Conservation (phyloP, 2,888 invertebrate species). For the Pollenia labialis region DNA sequence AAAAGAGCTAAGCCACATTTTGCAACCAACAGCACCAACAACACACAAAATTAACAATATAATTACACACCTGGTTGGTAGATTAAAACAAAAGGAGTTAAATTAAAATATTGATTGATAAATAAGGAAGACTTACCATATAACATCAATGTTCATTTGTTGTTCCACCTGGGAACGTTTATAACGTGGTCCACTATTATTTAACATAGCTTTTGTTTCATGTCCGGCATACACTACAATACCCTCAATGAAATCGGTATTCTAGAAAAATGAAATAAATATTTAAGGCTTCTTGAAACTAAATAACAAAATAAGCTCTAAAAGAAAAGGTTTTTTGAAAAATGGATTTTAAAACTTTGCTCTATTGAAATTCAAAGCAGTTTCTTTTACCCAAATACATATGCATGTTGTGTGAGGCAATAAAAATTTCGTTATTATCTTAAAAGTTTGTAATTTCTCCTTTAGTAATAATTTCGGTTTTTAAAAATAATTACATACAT, state of each 20-base stretch:
- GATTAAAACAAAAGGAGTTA: background rate
- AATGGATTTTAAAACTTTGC: too few relatives aligned
- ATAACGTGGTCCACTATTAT: slow-evolving; percentile 97
- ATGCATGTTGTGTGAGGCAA: too few relatives aligned
- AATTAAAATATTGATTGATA: background rate
- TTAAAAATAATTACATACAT: too few relatives aligned
- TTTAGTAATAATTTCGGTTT: too few relatives aligned
- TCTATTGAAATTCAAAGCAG: too few relatives aligned
- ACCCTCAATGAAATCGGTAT: slow-evolving; percentile 98
- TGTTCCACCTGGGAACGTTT: slow-evolving; percentile 96
- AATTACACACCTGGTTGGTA: slow-evolving; percentile 89
- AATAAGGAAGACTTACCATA: slow-evolving; percentile 91
- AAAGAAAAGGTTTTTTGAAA: background rate
- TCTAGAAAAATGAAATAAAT: slow-evolving; percentile 85
- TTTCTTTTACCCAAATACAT: too few relatives aligned
- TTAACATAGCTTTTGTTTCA: slow-evolving; percentile 99
- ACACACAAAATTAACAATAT: slow-evolving; percentile 95
- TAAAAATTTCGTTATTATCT: too few relatives aligned
- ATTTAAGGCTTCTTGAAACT: background rate
- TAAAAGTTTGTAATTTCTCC: too few relatives aligned
- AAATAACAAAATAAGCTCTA: background rate
- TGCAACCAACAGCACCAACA: slow-evolving; percentile 95
- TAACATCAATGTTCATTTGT: slow-evolving; percentile 97
- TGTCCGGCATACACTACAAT: slow-evolving; percentile 98
- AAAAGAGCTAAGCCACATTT: slow-evolving; percentile 89